A percentile compares a stretch with the other conserved stretches of the same genome.
Conservation (phyloP, 2,797 vertebrate species). For the Pipistrellus pipistrellus region DNA sequence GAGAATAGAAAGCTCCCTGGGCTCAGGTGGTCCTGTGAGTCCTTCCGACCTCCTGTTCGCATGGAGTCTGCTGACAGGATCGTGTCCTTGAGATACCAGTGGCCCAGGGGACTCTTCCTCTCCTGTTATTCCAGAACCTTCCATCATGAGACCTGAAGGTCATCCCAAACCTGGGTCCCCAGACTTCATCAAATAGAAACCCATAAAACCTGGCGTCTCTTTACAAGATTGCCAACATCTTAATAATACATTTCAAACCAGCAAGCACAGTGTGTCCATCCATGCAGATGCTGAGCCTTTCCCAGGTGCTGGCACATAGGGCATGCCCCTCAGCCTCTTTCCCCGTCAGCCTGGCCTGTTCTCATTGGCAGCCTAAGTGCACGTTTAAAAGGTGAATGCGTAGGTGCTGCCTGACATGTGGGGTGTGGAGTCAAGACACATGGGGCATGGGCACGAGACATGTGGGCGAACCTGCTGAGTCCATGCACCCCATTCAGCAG, state of each 20-base stretch:
- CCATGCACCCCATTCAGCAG: not conserved
- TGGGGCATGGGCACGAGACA: not conserved
- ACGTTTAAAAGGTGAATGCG: not conserved
- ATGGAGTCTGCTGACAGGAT: rapidly evolving
- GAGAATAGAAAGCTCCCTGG: not conserved
- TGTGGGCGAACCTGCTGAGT: not conserved
- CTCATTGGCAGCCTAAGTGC: not conserved
- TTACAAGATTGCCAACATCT: not conserved
- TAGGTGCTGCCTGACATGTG: not conserved
- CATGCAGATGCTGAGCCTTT: not conserved
- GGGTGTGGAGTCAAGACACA: not conserved
- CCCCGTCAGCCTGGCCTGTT: not conserved
- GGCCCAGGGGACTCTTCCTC: too few species aligned
- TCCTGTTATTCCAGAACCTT: too few species aligned
- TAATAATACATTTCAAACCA: not conserved
- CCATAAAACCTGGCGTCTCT: not conserved
- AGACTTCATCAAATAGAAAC: not conserved
- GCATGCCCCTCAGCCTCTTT: not conserved
- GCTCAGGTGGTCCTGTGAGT: not conserved
- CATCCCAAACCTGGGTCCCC: too few species aligned
- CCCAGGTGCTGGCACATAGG: not conserved
- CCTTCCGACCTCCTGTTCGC: rapidly evolving
- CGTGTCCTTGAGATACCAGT: not conserved
- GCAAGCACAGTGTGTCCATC: not conserved
- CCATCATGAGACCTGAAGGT: not conserved